Evolutionary conservation across 2,113 vertebrate species (phyloP), one percentile per base, ranked within the genome.

Genomic region (Mobula birostris): DNA sequence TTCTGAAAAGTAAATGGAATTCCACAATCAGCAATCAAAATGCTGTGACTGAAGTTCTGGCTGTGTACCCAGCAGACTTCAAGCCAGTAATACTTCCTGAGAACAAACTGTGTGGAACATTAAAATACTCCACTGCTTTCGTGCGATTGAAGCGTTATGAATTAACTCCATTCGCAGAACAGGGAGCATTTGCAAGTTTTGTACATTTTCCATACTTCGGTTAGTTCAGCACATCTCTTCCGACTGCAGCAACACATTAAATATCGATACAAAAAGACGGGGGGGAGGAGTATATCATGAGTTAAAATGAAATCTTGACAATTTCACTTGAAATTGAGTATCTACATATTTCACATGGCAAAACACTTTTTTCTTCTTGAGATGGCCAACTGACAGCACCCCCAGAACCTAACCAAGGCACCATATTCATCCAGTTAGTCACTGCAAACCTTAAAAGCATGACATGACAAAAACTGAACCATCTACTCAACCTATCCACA

Each of bases 1-100:
- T 70, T 92, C 88, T 40, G 63, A 68, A 48, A 63, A 91, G 68
- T 48, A 40, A 72, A 92, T 72, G 90, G 90, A 72, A 92, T 48
- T 72, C 29, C 66, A 92, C 68, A 21, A 70, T 91, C n/a, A 70
- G 63, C n/a, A 36, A 68, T 21, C n/a, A 91, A 70, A 91, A 91
- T 72, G 21, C 68, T 92, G 63, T 70, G 32, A 70, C 7, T n/a
- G 32, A 70, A 70, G 63, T 40, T 70, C 32, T 24, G 17, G 66
- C 87, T 68, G 6, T 91, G 88, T 21, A 90, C 61, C 61, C 87
- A 68, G 14, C 61, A 90, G 14, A 90, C 61, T 66, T 90, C 27
- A 66, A 90, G 12, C 61, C 87, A 17, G 58, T 58, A 70, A 66
- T 14, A 70, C 19, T 92, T 92, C 15, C 7, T 70, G 14, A 36